Evolutionary conservation across 2,888 invertebrate genomes (phyloP).

Genomic region (Ophioninae sp.): DNA sequence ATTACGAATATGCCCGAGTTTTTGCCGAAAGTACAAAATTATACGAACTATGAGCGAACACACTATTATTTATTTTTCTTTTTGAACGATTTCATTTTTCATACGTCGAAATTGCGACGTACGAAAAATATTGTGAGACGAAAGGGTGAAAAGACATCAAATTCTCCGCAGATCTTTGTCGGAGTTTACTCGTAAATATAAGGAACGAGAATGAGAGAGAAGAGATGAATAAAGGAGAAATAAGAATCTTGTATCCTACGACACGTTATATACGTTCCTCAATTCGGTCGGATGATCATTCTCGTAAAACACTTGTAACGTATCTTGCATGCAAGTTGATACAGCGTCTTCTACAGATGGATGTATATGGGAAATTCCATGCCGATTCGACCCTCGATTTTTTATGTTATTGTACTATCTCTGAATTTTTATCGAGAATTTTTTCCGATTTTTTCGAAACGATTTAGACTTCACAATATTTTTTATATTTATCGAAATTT

Average conservation of each 20-base stretch:
- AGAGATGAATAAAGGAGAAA: neutral
- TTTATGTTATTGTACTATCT: no score
- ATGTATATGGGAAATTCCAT: no score
- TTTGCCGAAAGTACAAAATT: neutral
- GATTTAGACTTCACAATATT: no score
- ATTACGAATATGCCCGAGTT: neutral
- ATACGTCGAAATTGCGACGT: slow-evolving; percentile 4
- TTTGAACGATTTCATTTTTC: no score
- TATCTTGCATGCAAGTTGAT: slow-evolving; percentile 22
- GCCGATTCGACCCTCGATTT: no score
- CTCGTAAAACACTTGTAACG: slow-evolving; percentile 55
- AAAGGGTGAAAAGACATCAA: slow-evolving; percentile 46
- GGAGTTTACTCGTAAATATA: slow-evolving; percentile 9
- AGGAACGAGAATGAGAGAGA: neutral
- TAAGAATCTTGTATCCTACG: slow-evolving; percentile 9
- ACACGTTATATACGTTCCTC: slow-evolving; percentile 25
- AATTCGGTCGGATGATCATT: slow-evolving; percentile 54
- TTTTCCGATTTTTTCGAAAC: no score
- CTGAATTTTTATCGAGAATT: no score
- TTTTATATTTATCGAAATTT: no score
- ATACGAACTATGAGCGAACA: neutral
- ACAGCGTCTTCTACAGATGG: neutral
- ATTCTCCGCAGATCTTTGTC: slow-evolving; percentile 12
- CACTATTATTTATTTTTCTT: slow-evolving; percentile 49
- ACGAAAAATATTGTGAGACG: slow-evolving; percentile 24